Conservation (phyloP, 2,888 invertebrate genomes). For the Heteromurus nitidus region DNA sequence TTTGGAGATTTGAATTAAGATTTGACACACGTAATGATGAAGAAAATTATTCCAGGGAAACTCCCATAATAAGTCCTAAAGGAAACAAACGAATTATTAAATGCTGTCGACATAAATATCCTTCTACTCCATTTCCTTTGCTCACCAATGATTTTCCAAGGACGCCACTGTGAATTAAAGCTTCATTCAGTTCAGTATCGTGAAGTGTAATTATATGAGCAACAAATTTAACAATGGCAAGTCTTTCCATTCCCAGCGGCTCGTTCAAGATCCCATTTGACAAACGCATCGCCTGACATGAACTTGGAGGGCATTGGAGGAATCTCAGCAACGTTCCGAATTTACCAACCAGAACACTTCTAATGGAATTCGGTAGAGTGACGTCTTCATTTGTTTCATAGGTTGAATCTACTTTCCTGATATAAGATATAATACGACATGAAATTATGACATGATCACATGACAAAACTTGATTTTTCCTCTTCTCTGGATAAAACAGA, state of each 20-base stretch:
- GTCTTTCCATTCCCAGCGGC: slow-evolving; percentile 86
- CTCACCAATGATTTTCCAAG: slow-evolving; percentile 58
- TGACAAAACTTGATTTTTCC: too few relatives aligned
- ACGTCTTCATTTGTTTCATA: slow-evolving; percentile 61
- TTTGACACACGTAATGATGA: slow-evolving; percentile 77
- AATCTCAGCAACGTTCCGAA: slow-evolving; percentile 56
- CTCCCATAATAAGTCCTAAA: slow-evolving; percentile 89
- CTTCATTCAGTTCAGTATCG: slow-evolving; percentile 81
- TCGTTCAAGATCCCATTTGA: slow-evolving; percentile 83
- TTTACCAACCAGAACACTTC: slow-evolving; percentile 28
- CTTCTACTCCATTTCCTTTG: not conserved
- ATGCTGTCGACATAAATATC: too few relatives aligned
- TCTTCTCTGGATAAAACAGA: too few relatives aligned
- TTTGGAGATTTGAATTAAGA: slow-evolving; percentile 65
- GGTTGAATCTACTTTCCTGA: slow-evolving; percentile 49
- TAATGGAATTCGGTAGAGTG: slow-evolving; percentile 29
- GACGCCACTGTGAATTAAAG: slow-evolving; percentile 57
- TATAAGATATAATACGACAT: not conserved
- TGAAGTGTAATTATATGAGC: slow-evolving; percentile 85
- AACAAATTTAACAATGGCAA: slow-evolving; percentile 87
- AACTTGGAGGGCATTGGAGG: slow-evolving; percentile 53
- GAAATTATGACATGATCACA: too few relatives aligned
- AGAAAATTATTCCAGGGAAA: slow-evolving; percentile 97
- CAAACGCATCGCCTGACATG: slow-evolving; percentile 48
- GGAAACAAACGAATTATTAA: too few relatives aligned